phyloP scores from a whole-genome alignment of 2,888 invertebrate species.

The Nemotelus pantherinus region DNA sequence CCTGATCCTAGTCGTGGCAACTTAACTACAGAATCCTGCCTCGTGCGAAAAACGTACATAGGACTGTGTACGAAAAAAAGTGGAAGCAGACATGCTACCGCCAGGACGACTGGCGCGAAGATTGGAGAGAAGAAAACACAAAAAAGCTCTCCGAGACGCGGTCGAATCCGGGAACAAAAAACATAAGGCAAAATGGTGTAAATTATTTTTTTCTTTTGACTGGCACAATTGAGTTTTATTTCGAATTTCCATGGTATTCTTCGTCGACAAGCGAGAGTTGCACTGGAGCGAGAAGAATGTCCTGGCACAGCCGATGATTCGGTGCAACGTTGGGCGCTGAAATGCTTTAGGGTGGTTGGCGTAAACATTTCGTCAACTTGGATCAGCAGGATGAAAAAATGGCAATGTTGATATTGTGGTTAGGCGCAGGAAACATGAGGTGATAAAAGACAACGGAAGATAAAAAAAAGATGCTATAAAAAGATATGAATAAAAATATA shows the following conservation, averaged over 20 bases:
- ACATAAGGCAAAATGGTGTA: not conserved
- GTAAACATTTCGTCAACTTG: too few species aligned
- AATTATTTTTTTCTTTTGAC: not conserved
- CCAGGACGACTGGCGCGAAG: not conserved
- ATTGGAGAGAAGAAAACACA: too few species aligned
- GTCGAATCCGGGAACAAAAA: not conserved
- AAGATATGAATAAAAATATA: slow-evolving; percentile 26
- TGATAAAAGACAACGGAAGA: not conserved
- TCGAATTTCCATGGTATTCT: not conserved
- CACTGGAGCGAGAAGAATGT: too few species aligned
- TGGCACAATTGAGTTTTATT: not conserved
- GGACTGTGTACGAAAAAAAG: not conserved
- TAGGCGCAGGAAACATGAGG: not conserved
- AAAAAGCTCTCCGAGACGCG: too few species aligned
- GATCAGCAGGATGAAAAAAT: too few species aligned
- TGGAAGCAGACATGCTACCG: not conserved
- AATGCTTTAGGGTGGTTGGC: too few species aligned
- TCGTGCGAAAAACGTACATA: slow-evolving; percentile 2
- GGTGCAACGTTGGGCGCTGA: too few species aligned
- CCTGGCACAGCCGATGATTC: too few species aligned
- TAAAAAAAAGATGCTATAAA: slow-evolving; percentile 21
- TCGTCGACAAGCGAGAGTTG: too few species aligned
- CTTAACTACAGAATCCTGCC: not conserved
- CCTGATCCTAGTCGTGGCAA: too few species aligned
- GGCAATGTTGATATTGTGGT: not conserved